Base-by-base conservation (phyloP, 2,797 vertebrate species). In the Microctenopoma steveboyesi region DNA sequence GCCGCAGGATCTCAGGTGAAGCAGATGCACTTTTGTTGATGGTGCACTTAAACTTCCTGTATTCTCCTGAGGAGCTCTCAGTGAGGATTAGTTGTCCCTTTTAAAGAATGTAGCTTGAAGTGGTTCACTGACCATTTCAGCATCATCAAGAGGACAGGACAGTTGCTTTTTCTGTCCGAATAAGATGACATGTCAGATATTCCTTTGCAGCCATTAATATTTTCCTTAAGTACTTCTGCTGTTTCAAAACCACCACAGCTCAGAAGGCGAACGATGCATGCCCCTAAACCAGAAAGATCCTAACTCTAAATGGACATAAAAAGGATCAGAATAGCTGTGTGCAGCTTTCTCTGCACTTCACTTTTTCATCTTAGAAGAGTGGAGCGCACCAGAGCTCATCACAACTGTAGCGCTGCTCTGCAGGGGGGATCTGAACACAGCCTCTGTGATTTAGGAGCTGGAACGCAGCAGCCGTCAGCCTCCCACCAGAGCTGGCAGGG, bases 361-460 rank as follows among this genome's bases (percentile, higher is more conserved):
- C 70, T 57, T 64, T 72, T 86, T 86, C 59, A 70, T 76, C 50
- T 76, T 22, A 48, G 60, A 64, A 49, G 70, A 79, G 53, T 4
- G 51, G 46, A 67, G 64, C 28, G 1, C 70, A 70, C 68, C 33
- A 8, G 70, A 64, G 76, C 79, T 82, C 55, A 55, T 56, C 45
- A 48, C 73, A 53, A 76, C 72, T 69, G 78, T 37, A 72, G 76
- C 15, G 40, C 48, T 10, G 73, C 83, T 76, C 78, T 40, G 25
- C 69, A 7, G 67, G 83, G 64, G 77, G 82, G 83, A 64, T 84
- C 76, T 68, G 76, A 81, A 85, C 81, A 83, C 80, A 76, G 76
- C 61, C 72, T 63, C 64, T 77, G 76, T 89, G 89, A 85, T 90
- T 90, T 86, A 85, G 76, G 66, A 85, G 83, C 86, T 84, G 83